phyloP scores from a whole-genome alignment of 2,888 invertebrate species.

The Druceiella hillmani region DNA sequence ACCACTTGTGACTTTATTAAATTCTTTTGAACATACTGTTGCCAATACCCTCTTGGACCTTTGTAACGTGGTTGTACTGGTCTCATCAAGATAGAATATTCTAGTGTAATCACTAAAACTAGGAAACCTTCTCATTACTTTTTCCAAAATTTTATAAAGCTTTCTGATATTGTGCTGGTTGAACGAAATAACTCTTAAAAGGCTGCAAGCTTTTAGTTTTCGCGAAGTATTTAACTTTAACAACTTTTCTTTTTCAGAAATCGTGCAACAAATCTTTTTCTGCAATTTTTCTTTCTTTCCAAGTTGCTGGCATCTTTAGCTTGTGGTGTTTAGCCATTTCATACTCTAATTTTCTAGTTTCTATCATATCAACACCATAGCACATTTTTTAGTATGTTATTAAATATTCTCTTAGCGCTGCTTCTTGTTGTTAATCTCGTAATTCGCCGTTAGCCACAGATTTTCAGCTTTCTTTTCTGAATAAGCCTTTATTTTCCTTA shows the following conservation, averaged over 20 bases:
- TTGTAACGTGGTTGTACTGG: no score
- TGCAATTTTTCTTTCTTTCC: constrained; percentile 16
- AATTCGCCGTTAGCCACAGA: constrained; percentile 18
- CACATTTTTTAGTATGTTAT: constrained; percentile 16
- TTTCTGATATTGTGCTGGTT: constrained; percentile 18
- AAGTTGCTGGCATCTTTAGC: no score
- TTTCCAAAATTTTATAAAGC: no score
- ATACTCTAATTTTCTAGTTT: constrained; percentile 19
- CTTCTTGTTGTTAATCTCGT: constrained; percentile 19
- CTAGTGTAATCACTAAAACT: no score
- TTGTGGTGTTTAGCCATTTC: constrained; percentile 21
- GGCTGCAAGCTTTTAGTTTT: constrained; percentile 24
- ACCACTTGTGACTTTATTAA: constrained; percentile 28
- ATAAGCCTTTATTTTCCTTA: no score
- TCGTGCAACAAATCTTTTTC: constrained; percentile 11
- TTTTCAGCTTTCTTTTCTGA: no score
- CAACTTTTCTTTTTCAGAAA: constrained; percentile 16
- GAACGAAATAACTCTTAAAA: constrained; percentile 21
- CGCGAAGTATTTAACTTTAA: constrained; percentile 19
- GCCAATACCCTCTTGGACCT: no score
- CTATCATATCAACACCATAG: constrained; percentile 18
- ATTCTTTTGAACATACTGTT: no score
- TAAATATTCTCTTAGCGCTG: constrained; percentile 15
- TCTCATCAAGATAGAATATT: no score
- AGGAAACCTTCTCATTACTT: no score